Evolutionary conservation across 2,797 vertebrate genomes (phyloP).

Genomic region (Telmatherina bonti): DNA sequence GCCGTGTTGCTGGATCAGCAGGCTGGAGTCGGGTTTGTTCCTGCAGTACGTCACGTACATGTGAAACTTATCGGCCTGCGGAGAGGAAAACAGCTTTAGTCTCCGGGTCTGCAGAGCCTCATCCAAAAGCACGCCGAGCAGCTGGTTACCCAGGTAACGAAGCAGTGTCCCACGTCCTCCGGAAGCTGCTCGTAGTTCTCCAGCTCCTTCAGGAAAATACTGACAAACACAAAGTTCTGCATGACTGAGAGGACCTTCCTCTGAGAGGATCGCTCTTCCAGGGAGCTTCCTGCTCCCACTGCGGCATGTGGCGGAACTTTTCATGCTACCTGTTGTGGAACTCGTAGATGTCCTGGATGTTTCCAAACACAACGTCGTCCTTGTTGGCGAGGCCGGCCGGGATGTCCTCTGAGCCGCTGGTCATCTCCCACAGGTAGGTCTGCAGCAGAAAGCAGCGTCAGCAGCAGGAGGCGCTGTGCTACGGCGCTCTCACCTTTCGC

Average conservation of each 20-base stretch:
- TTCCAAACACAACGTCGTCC: conserved; percentile 96
- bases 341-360: conserved; percentile 98
- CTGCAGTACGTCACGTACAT: conserved; percentile 99
- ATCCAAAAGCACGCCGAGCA: not conserved
- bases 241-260: not conserved
- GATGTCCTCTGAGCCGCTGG: conserved; percentile 95
- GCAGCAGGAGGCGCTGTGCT: not conserved
- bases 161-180: conserved; percentile 98
- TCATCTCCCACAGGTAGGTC: conserved; percentile 99
- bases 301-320: no score
- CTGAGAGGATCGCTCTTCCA: no score
- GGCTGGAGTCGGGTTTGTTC: conserved; percentile 97
- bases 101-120: not conserved
- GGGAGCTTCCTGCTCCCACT: not conserved
- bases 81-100: not conserved
- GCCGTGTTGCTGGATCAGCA: conserved; percentile 95
- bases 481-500: not conserved
- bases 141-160: conserved; percentile 95
- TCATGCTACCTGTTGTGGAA: conserved; percentile 87
- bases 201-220: conserved; percentile 97
- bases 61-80: conserved; percentile 98
- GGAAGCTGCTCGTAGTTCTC: conserved; percentile 98
- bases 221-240: conserved; percentile 65
- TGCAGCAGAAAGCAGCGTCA: conserved; percentile 53
- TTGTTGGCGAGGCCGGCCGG: conserved; percentile 93